Base-by-base conservation (phyloP, 2,113 vertebrate species). In the Potamarius usumacintae region DNA sequence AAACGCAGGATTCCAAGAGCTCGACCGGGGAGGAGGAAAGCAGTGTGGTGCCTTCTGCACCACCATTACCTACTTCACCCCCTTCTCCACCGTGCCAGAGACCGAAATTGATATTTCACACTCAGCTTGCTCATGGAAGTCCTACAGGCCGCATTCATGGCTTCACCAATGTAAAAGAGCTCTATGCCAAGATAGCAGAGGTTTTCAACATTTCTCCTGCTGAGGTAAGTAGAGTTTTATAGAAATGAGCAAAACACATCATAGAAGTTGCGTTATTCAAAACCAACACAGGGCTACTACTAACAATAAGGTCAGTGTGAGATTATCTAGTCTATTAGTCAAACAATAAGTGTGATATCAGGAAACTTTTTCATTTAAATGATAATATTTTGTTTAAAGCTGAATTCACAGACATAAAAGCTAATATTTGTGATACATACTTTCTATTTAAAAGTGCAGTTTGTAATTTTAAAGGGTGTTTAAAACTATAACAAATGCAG, bases 91-190 rank as follows among this genome's bases (percentile, higher is more conserved):
- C 95, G 80, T 96, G 95, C 0, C 82, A 89, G 0, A 96, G 97
- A 42, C 97, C 97, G 0, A 92, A 95, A 89, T 95, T 99, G 27
- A 94, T 99, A 67, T 99, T 99, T 89, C 98, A 98, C 95, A 97
- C 97, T 0, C 98, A 99, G 94, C 95, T 99, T 92, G 98, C 98
- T 18, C 98, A 99, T 0, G 98, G 98, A 81, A 98, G 97, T 94
- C 96, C 97, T 63, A 99, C 98, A 0, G 98, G 95, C 53, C 95
- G 94, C 88, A 99, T 99, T 77, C 97, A 99, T 17, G 97, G 98
- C 84, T 99, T 99, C 93, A 99, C 97, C 89, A 99, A 98, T 0
- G 98, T 99, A 85, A 98, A 97, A 91, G 98, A 99, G 93, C 96
- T 99, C 78, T 99, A 99, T 53, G 92, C 94, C 92, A 99, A 98